Percentiles rank a stretch among this genome's conserved stretches.
phyloP scores from a whole-genome alignment of 2,888 invertebrate genomes.

The Microctonus hyperodae region DNA sequence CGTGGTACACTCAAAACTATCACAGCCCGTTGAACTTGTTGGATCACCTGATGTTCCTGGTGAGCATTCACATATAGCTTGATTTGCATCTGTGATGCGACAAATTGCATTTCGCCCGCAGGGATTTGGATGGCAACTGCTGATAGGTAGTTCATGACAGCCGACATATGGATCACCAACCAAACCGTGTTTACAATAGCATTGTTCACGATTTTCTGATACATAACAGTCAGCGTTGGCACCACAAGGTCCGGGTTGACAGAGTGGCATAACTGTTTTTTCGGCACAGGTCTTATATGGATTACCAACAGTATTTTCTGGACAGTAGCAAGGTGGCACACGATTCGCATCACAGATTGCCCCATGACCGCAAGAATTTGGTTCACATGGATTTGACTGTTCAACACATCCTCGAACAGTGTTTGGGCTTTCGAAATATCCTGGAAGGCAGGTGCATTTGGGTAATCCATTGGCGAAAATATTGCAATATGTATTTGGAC shows the following conservation, averaged over 20 bases:
- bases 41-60: slow-evolving; percentile 81
- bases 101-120: slow-evolving; percentile 83
- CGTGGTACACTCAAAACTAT: slow-evolving; percentile 80
- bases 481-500: slow-evolving; percentile 86
- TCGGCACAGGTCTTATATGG: slow-evolving; percentile 78
- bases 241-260: slow-evolving; percentile 85
- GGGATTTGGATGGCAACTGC: slow-evolving; percentile 80
- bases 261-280: slow-evolving; percentile 69
- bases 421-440: slow-evolving; percentile 86
- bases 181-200: slow-evolving; percentile 80
- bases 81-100: slow-evolving; percentile 72
- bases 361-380: slow-evolving; percentile 80
- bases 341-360: slow-evolving; percentile 82
- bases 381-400: slow-evolving; percentile 81
- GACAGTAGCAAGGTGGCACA: slow-evolving; percentile 84
- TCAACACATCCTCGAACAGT: slow-evolving; percentile 86
- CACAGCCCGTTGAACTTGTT: slow-evolving; percentile 74
- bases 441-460: slow-evolving; percentile 85
- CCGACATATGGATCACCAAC: slow-evolving; percentile 81
- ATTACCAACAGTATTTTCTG: slow-evolving; percentile 82
- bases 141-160: slow-evolving; percentile 74
- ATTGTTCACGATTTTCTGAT: slow-evolving; percentile 81
- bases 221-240: slow-evolving; percentile 85
- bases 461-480: slow-evolving; percentile 80
- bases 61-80: slow-evolving; percentile 77